These are phyloP conservation scores for Zophobas atratus DNA, from an alignment of 1,140 invertebrate genomes.

Conservation along the genomic window DNA sequence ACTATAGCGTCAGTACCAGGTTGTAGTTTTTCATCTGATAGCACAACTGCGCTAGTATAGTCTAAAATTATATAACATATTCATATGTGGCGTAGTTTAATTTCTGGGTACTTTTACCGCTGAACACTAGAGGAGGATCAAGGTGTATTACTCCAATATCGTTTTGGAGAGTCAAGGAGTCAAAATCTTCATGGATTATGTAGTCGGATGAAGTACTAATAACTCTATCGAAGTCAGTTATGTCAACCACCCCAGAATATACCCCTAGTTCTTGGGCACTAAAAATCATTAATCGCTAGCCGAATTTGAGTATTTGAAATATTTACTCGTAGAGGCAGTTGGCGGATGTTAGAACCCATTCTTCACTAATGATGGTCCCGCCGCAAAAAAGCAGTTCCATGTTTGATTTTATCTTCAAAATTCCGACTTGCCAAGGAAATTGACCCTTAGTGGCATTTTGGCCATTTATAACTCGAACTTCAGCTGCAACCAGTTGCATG, in stretches of 20 bases:
- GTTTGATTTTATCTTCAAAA: background rate
- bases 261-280: background rate
- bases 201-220: background rate
- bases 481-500: background rate
- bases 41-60: background rate
- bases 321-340: conserved; percentile 13
- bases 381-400: background rate
- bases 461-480: conserved; percentile 1
- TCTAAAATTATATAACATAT: conserved; percentile 1
- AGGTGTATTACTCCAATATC: background rate
- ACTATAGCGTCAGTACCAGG: conserved; percentile 1
- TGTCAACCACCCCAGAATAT: conserved; percentile 1
- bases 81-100: background rate
- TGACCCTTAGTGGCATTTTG: conserved; percentile 8
- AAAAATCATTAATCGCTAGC: background rate
- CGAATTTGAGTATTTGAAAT: background rate
- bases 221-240: background rate
- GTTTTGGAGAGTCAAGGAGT: background rate
- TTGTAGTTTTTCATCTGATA: background rate
- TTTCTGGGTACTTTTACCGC: background rate
- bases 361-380: conserved; percentile 1
- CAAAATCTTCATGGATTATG: background rate
- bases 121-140: background rate
- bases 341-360: conserved; percentile 14
- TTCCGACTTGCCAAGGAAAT: conserved; percentile 20